Evolutionary conservation across 2,113 vertebrate genomes (phyloP), one percentile per base, ranked within the genome.

Genomic region (Coptodon bakossiorum): DNA sequence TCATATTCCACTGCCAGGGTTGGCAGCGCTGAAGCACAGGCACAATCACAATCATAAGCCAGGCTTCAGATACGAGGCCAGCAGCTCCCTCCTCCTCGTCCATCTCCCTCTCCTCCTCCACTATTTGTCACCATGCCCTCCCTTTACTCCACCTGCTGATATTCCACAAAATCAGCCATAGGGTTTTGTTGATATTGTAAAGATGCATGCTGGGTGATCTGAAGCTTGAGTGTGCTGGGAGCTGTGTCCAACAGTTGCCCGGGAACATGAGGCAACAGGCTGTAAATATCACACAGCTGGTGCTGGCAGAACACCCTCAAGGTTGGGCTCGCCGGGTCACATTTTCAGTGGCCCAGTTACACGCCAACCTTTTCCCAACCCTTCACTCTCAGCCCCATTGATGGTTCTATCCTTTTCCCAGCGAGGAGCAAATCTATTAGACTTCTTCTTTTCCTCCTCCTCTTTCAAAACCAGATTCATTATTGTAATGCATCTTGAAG

Each of bases 241-340:
- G 85, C 88, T 19, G 59, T 88, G 89, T 93, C 89, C 91, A 93
- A 91, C 76, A 91, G 93, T 93, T 87, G 91, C 93, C 91, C 73
- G 57, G 93, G 91, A 95, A 95, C 92, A 93, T 93, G 93, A 95
- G 88, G 94, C 94, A 95, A 96, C 95, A 94, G 92, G 92, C 96
- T 95, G 95, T 95, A 97, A 97, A 96, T 96, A 96, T 94, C 94
- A 90, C 86, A 90, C 95, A 96, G 95, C 95, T 96, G 95, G 95
- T 95, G 93, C 93, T 95, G 96, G 94, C 94, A 94, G 93, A 92
- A 94, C 93, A 94, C 80, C 88, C 93, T 95, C 93, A 96, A 96
- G 96, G 96, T 94, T 96, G 95, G 94, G 92, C 93, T 86, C 83
- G 36, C 45, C 54, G 88, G 88, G 90, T 86, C 90, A 91, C 78